Base-by-base conservation (phyloP, 1,140 invertebrate genomes). In the Nasonia vitripennis region DNA sequence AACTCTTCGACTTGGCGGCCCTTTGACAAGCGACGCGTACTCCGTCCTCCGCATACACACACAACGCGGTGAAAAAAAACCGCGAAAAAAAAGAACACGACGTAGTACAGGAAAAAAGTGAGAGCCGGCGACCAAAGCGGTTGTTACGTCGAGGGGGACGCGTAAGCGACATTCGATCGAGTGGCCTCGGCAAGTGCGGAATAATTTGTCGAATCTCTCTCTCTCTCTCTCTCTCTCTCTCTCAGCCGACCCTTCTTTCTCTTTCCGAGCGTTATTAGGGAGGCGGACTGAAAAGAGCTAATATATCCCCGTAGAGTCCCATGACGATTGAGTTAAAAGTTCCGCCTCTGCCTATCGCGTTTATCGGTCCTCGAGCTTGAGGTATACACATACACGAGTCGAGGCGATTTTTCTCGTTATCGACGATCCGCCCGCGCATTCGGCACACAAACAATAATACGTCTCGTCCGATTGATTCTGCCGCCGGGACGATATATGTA, bases 161-260 rank as follows among this genome's bases (percentile, higher is more conserved):
- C 41, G n/a, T 20, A 73, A 86, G 67, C 85, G 74, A 86, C 67
- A 79, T 86, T 83, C 81, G 85, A 86, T 83, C 85, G 85, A 83
- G 79, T 86, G 75, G 77, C 68, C 83, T n/a, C 34, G 51, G 67
- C 55, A 83, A 81, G 70, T 75, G 62, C 81, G 88, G 89, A 88
- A 87, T 87, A 89, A 91, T 91, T 90, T 83, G 80, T 83, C 81
- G 74, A 68, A 37, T 37, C 34, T 27, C 27, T 27, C 27, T 27
- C 27, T 27, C 27, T 27, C 27, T 27, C 27, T 27, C 27, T 27
- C 27, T 27, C 27, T 27, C 27, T 88, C 87, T 86, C 80, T 86
- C 87, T 87, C 86, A 68, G 41, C 17, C 37, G 81, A 6, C 31
- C 68, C 37, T 23, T n/a, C 67, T 62, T 51, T 41, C 67, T 37